Conservation (phyloP, 2,113 vertebrate species). For the Anser brachyrhynchus region DNA sequence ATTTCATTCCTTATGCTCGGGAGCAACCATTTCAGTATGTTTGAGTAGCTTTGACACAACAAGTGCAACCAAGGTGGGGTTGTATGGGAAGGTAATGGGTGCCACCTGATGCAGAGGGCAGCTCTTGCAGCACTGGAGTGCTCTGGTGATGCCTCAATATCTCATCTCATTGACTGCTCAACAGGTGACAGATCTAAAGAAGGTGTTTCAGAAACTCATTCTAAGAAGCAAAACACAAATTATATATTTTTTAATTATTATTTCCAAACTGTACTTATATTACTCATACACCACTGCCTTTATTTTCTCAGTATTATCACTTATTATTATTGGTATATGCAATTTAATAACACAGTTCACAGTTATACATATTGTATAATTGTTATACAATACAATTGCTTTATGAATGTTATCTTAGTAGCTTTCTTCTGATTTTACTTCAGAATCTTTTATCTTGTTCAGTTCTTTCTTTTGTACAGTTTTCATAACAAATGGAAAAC, state of each 20-base stretch:
- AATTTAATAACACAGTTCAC: background rate
- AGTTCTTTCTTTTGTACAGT: background rate
- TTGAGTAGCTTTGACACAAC: background rate
- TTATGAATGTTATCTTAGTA: background rate
- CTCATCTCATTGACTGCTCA: background rate
- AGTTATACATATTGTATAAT: background rate
- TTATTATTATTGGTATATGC: background rate
- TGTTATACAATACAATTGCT: background rate
- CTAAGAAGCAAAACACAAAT: background rate
- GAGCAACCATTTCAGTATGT: background rate
- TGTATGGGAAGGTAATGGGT: background rate
- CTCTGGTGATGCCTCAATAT: background rate
- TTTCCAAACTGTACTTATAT: background rate
- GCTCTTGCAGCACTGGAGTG: background rate
- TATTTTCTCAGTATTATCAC: background rate
- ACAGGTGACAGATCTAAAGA: background rate
- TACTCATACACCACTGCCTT: background rate
- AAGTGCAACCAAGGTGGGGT: no score
- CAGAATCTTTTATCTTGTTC: background rate
- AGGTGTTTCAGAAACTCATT: background rate
- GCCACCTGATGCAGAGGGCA: background rate
- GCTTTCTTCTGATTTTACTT: background rate
- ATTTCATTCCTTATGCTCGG: background rate
- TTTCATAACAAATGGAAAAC: background rate
- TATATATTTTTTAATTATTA: background rate